phyloP scores from a whole-genome alignment of 2,888 invertebrate species.

The Metallyticus violacea region DNA sequence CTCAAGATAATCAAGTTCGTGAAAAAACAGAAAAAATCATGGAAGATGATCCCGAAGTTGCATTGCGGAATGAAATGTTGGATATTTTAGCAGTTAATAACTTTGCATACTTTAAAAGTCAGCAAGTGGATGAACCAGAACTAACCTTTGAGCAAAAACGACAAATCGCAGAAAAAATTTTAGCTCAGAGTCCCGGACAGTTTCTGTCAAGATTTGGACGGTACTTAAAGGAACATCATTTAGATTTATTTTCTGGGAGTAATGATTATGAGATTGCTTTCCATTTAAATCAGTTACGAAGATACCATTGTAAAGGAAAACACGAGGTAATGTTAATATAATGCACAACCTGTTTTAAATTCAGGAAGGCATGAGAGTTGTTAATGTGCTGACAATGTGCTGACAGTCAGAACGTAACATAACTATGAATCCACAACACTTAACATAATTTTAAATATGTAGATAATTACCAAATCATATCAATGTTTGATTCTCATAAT shows the following conservation, averaged over 20 bases:
- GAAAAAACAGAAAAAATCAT: background rate
- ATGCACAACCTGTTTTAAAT: too few relatives aligned
- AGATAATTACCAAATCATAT: too few relatives aligned
- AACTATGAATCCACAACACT: too few relatives aligned
- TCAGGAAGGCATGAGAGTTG: too few relatives aligned
- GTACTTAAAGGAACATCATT: conserved; percentile 63
- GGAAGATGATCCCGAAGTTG: background rate
- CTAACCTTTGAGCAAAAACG: conserved; percentile 66
- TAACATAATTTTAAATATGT: too few relatives aligned
- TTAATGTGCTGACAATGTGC: too few relatives aligned
- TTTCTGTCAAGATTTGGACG: conserved; percentile 79
- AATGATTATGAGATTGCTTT: conserved; percentile 57
- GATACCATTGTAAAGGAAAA: conserved; percentile 53
- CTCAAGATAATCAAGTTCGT: background rate
- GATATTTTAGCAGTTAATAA: conserved; percentile 59
- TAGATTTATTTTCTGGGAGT: conserved; percentile 63
- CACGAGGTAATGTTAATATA: too few relatives aligned
- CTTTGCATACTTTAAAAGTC: conserved; percentile 72
- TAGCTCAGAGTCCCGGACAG: conserved; percentile 61
- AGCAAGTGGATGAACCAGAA: conserved; percentile 77
- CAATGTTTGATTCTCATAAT: too few relatives aligned
- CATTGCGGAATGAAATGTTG: conserved; percentile 53
- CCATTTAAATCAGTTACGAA: conserved; percentile 60
- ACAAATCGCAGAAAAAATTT: conserved; percentile 62
- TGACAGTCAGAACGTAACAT: too few relatives aligned